phyloP scores from a whole-genome alignment of 2,888 invertebrate species.

The Phymatocera aterrima region DNA sequence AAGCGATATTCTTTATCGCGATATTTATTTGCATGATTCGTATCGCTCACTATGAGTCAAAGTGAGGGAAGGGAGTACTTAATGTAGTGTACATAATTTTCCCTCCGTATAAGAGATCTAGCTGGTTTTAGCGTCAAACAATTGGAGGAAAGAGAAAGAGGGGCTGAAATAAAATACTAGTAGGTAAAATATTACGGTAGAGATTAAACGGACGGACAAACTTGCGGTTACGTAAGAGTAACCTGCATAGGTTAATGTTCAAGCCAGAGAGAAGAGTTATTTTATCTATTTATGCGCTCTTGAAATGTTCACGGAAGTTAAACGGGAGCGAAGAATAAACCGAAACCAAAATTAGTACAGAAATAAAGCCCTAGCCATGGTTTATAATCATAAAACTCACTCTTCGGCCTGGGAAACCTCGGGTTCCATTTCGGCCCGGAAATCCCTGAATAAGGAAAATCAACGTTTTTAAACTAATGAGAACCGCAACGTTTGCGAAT shows the following conservation, averaged over 20 bases:
- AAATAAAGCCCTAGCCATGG: conserved; percentile 13
- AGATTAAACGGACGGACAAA: not conserved
- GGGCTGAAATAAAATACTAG: too few relatives aligned
- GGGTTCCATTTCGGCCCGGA: conserved; percentile 75
- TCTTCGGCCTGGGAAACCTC: conserved; percentile 72
- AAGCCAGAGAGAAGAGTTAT: not conserved
- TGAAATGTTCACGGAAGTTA: not conserved
- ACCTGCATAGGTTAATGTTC: not conserved
- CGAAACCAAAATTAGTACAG: conserved; percentile 5
- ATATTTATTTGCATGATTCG: too few relatives aligned
- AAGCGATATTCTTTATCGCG: too few relatives aligned
- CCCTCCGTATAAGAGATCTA: not conserved
- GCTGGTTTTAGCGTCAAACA: not conserved
- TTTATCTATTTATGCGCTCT: not conserved
- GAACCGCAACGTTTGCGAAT: conserved; percentile 19
- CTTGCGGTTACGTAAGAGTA: not conserved
- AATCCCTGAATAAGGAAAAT: conserved; percentile 69
- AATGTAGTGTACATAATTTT: too few relatives aligned
- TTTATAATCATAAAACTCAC: conserved; percentile 59
- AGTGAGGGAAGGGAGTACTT: too few relatives aligned
- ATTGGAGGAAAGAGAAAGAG: not conserved
- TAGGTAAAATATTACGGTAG: not conserved
- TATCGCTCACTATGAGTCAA: too few relatives aligned
- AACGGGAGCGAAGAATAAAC: not conserved
- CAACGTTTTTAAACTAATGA: conserved; percentile 44